Evolutionary conservation across 2,888 invertebrate genomes (phyloP), one percentile per base, ranked within the genome.

Genomic region (Acleris holmiana): DNA sequence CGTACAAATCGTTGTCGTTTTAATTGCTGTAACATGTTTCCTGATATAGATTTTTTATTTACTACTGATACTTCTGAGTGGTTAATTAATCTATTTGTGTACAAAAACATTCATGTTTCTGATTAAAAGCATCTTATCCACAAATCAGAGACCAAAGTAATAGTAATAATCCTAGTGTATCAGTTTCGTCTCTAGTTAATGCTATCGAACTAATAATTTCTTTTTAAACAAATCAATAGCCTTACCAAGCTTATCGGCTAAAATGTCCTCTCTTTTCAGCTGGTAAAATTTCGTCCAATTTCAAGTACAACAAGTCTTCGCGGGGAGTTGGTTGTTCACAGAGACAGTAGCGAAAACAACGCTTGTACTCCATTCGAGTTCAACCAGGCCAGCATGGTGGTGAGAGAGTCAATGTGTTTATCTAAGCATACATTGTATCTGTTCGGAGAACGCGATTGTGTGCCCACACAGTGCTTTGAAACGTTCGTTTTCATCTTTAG

Each of bases 301-400:
- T 77, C 77, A 23, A 80, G 77, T 40, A 76, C 88, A 17, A 69
- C 69, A 21, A 73, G 67, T 49, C 69, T 80, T 23, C 63, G 67
- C 47, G 85, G 87, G 41, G 85, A 85, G 0, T 70, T 87, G 19
- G 46, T 76, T 65, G 85, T 84, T 21, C 91, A 91, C 68, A 78
- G 87, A 70, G 91, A 91, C 68, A 76, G 71, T 2, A 13, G 53
- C 0, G 79, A 83, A 15, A 91, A 91, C 69, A 86, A 91, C 70
- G 63, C 81, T 0, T 25, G 63, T 0, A 83, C 79, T 13, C 88
- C 86, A 13, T 91, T 91, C 72, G 85, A 89, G 62, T 91, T 89
- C 66, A 84, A 84, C 53, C 86, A 86, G 66, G 85, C 85, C 10
- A 91, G 91, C 71, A 79, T 87, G 77, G 77, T 69, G 74, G 91